Conservation (phyloP, 2,888 invertebrate species). For the Ceramica pisi region DNA sequence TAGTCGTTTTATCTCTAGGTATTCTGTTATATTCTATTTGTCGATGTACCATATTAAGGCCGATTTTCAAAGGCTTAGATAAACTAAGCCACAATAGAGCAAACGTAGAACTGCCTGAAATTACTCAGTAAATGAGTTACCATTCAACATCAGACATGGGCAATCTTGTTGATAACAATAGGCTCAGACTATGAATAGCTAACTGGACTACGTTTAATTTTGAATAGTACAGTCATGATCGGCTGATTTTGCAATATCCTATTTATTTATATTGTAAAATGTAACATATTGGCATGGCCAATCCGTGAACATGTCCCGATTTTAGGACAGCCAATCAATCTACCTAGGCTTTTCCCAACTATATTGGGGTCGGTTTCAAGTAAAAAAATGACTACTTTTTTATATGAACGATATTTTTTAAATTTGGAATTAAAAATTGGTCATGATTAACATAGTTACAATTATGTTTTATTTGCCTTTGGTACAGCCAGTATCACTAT, state of each 20-base stretch:
- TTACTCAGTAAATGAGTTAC: slow-evolving; percentile 27
- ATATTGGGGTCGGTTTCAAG: too few species aligned
- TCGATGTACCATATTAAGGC: too few species aligned
- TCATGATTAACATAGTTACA: too few species aligned
- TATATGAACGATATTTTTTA: too few species aligned
- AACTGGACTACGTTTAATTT: slow-evolving; percentile 40
- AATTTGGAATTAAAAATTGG: too few species aligned
- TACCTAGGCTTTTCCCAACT: too few species aligned
- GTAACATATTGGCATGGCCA: slow-evolving; percentile 24
- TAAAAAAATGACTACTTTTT: too few species aligned
- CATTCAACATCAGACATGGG: slow-evolving; percentile 8
- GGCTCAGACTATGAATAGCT: slow-evolving; percentile 24
- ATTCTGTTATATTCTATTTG: too few species aligned
- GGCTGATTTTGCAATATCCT: slow-evolving; percentile 34
- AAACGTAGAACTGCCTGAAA: slow-evolving; percentile 5
- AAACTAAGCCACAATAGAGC: background rate
- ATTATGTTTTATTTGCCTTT: too few species aligned
- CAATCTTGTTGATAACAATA: slow-evolving; percentile 32
- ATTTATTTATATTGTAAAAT: slow-evolving; percentile 33
- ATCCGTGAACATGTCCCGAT: slow-evolving; percentile 22
- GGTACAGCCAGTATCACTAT: too few species aligned
- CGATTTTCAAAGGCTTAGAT: background rate
- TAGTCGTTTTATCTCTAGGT: too few species aligned
- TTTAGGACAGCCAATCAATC: background rate
- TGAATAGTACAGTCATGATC: slow-evolving; percentile 48